Evolutionary conservation across 2,888 invertebrate genomes (phyloP).

Genomic region (Volucella bombylans): DNA sequence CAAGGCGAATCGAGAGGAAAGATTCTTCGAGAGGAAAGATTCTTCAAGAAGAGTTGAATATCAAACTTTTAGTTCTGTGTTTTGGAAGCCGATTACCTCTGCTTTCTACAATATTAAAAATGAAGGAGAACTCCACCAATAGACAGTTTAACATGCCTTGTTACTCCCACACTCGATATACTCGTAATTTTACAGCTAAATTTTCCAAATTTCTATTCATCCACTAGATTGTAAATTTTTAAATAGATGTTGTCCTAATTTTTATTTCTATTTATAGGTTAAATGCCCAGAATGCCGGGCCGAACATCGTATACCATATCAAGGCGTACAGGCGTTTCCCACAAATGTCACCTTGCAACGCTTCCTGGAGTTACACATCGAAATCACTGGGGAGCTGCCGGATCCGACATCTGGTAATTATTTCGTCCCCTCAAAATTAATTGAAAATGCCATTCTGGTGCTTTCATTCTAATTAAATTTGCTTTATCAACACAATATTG

Average conservation of each 20-base stretch:
- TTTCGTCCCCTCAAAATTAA: constrained; percentile 65
- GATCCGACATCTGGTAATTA: constrained; percentile 90
- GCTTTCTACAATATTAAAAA: no score
- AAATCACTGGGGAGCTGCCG: constrained; percentile 94
- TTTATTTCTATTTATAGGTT: constrained; percentile 85
- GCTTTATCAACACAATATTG: constrained; percentile 37
- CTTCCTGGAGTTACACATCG: constrained; percentile 96
- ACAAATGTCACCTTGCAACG: constrained; percentile 97
- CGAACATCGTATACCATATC: constrained; percentile 97
- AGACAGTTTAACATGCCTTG: no score
- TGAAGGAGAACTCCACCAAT: no score
- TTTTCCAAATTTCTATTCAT: no score
- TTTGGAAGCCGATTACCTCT: no score
- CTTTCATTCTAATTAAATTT: constrained; percentile 66
- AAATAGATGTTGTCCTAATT: constrained; percentile 24
- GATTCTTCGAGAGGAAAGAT: no score
- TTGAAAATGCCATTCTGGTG: constrained; percentile 58
- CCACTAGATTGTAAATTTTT: constrained; percentile 12
- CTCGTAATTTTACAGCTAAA: no score
- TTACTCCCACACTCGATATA: no score
- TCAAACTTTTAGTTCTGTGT: no score
- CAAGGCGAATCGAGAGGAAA: no score
- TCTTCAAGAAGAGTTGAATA: no score
- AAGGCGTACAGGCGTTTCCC: constrained; percentile 96
- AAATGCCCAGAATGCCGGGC: constrained; percentile 99